A percentile compares a stretch with the other conserved stretches of the same genome.
phyloP scores from a whole-genome alignment of 2,113 vertebrate species.

The Lonchura striata region DNA sequence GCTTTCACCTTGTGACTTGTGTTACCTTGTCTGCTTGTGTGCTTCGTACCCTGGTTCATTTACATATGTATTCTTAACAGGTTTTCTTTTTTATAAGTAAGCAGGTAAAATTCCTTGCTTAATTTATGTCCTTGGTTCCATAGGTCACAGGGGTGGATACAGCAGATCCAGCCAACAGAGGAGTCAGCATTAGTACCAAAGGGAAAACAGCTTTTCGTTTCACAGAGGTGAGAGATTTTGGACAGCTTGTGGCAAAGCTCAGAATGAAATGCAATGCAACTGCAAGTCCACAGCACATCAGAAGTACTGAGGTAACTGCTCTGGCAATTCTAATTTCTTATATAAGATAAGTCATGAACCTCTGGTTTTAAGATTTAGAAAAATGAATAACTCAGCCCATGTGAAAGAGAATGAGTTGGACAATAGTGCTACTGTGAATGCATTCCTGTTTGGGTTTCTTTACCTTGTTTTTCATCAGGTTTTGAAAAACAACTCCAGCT shows the following conservation, averaged over 20 bases:
- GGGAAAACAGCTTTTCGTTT: slow-evolving; percentile 92
- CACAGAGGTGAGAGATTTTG: slow-evolving; percentile 86
- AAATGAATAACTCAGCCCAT: not conserved
- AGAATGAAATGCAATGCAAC: slow-evolving; percentile 77
- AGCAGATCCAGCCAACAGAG: slow-evolving; percentile 77
- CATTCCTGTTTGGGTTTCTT: not conserved
- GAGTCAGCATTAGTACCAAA: slow-evolving; percentile 85
- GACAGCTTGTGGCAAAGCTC: slow-evolving; percentile 83
- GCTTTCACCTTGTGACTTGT: not conserved
- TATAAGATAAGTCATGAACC: not conserved
- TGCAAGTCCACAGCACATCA: slow-evolving; percentile 78
- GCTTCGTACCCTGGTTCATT: not conserved
- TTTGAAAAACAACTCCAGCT: not conserved
- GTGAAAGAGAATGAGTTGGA: not conserved
- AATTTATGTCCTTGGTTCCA: not conserved
- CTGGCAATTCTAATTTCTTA: not conserved
- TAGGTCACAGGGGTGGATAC: slow-evolving; percentile 88
- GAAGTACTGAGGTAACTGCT: slow-evolving; percentile 79
- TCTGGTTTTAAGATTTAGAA: not conserved
- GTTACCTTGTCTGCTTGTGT: not conserved
- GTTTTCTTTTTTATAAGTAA: not conserved
- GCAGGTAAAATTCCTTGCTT: not conserved
- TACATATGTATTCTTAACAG: not conserved
- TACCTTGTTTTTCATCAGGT: not conserved
- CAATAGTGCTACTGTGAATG: not conserved